Percentiles rank a stretch among this genome's conserved stretches.
Conservation (phyloP, 2,113 vertebrate species). For the Ovis canadensis region DNA sequence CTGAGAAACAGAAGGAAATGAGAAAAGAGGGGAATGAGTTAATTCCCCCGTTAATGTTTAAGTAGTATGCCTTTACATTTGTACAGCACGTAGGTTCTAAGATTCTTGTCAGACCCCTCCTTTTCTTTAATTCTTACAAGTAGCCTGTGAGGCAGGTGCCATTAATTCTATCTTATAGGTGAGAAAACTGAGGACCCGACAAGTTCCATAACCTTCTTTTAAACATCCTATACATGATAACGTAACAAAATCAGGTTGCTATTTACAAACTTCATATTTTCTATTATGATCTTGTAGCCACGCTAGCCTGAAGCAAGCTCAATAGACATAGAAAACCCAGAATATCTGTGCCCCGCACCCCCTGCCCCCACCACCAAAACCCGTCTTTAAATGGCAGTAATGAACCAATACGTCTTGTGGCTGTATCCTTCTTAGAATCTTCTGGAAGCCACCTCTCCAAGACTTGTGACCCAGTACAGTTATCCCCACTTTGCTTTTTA, state of each 20-base stretch:
- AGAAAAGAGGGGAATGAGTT: not conserved
- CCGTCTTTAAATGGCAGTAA: not conserved
- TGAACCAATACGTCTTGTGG: not conserved
- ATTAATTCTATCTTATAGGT: not conserved
- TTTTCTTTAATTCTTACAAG: not conserved
- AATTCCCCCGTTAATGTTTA: not conserved
- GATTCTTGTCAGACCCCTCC: not conserved
- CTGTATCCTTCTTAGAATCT: not conserved
- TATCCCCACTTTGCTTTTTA: not conserved
- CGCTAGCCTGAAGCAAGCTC: not conserved
- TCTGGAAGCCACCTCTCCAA: not conserved
- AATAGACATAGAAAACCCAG: not conserved
- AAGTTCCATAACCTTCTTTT: not conserved
- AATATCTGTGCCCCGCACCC: no score
- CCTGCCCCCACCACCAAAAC: not conserved
- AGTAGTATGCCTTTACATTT: not conserved
- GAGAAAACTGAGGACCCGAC: not conserved
- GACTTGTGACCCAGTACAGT: not conserved
- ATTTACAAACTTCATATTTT: not conserved
- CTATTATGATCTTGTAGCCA: not conserved
- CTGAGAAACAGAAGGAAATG: not conserved
- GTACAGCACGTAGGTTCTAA: not conserved
- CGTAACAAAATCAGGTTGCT: not conserved
- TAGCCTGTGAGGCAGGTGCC: not conserved
- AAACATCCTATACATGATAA: not conserved